These are phyloP conservation scores for Spodoptera picta DNA, from an alignment of 2,888 invertebrate species.

Conservation along the genomic window DNA sequence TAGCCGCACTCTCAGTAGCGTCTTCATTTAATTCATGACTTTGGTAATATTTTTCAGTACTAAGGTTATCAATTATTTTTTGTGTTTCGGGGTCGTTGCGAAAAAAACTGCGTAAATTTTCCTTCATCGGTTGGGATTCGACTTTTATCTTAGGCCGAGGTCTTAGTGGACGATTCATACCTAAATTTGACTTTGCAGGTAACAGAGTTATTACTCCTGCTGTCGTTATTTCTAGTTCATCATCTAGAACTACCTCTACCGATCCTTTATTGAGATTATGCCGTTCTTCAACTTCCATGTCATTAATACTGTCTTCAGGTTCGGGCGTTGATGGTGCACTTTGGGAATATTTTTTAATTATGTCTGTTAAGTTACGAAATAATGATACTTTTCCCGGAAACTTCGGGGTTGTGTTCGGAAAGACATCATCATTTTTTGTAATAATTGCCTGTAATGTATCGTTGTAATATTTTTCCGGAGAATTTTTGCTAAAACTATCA, in stretches of 20 bases:
- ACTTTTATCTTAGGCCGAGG: slow-evolving; percentile 88
- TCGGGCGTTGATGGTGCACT: slow-evolving; percentile 67
- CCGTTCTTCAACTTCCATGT: slow-evolving; percentile 66
- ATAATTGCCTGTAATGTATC: slow-evolving; percentile 90
- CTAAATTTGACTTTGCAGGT: slow-evolving; percentile 94
- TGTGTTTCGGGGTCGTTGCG: slow-evolving; percentile 67
- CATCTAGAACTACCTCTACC: slow-evolving; percentile 83
- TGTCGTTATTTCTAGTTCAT: slow-evolving; percentile 80
- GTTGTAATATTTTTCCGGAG: slow-evolving; percentile 89
- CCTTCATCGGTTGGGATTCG: slow-evolving; percentile 72
- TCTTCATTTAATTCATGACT: slow-evolving; percentile 60
- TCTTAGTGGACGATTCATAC: slow-evolving; percentile 91
- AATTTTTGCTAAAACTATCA: slow-evolving; percentile 74
- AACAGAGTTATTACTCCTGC: slow-evolving; percentile 89
- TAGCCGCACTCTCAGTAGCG: slow-evolving; percentile 64
- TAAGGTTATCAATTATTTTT: slow-evolving; percentile 68
- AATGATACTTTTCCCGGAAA: slow-evolving; percentile 81
- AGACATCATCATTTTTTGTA: slow-evolving; percentile 86
- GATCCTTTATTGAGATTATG: slow-evolving; percentile 76
- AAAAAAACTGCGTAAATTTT: slow-evolving; percentile 77
- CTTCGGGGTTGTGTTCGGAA: slow-evolving; percentile 81
- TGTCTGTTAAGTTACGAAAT: slow-evolving; percentile 90
- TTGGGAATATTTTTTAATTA: slow-evolving; percentile 90
- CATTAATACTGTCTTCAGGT: slow-evolving; percentile 53
- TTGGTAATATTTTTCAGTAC: slow-evolving; percentile 70